These are phyloP conservation scores for Corythaeola cristata DNA, from an alignment of 2,113 vertebrate species.

Conservation along the genomic window DNA sequence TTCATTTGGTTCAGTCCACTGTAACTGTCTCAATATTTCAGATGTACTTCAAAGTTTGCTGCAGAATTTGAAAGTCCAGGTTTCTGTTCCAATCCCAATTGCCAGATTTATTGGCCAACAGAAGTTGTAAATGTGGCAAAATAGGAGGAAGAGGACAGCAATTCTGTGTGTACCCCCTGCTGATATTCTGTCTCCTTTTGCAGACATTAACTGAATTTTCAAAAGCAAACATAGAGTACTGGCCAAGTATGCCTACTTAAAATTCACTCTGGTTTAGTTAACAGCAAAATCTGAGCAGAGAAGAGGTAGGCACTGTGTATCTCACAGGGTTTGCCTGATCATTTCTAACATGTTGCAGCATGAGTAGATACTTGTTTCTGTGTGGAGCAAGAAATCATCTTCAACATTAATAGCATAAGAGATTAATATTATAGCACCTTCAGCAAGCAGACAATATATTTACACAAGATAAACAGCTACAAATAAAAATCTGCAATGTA, in stretches of 20 bases:
- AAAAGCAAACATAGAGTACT: neutral
- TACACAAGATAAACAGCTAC: neutral
- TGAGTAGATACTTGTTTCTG: neutral
- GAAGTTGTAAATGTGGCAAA: neutral
- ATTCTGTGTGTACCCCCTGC: neutral
- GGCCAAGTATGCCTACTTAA: slow-evolving; percentile 30
- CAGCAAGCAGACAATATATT: neutral
- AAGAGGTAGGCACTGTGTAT: neutral
- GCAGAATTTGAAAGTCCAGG: neutral
- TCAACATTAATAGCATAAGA: neutral
- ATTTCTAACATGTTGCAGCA: neutral
- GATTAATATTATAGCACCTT: neutral
- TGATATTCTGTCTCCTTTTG: slow-evolving; percentile 7
- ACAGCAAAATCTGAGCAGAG: neutral
- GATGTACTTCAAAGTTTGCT: neutral
- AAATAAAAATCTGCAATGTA: neutral
- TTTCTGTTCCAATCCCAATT: neutral
- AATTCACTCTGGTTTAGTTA: slow-evolving; percentile 30
- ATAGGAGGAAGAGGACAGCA: neutral
- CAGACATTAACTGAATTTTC: slow-evolving; percentile 41
- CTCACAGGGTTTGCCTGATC: neutral
- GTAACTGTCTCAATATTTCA: neutral
- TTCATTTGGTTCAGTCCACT: neutral
- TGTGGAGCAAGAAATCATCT: neutral
- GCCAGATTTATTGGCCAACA: neutral